Conservation (phyloP, 2,888 invertebrate genomes). For the Andricus quercusramuli region DNA sequence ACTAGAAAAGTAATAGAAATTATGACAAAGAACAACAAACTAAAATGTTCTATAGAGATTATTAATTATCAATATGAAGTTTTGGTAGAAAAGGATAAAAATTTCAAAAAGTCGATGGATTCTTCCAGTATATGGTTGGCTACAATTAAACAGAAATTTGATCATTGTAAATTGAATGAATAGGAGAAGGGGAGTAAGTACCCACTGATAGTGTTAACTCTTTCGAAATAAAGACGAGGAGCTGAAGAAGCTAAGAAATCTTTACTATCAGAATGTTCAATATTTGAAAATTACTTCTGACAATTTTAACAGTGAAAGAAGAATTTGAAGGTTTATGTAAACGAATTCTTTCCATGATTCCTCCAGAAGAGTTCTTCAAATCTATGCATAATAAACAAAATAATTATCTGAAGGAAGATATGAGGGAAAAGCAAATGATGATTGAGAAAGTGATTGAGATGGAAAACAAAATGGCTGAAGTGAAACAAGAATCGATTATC, state of each 20-base stretch:
- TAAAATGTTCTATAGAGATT: not conserved
- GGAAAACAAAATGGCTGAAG: not conserved
- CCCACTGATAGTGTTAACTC: not conserved
- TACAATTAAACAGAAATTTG: not conserved
- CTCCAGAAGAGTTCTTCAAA: not conserved
- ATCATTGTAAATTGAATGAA: too few species aligned
- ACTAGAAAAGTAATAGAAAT: not conserved
- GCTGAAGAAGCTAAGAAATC: not conserved
- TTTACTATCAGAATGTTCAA: not conserved
- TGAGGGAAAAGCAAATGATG: not conserved
- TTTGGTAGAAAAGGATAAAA: not conserved
- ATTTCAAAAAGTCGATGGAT: not conserved
- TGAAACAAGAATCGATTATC: not conserved
- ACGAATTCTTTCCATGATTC: not conserved
- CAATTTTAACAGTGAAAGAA: conserved; percentile 7
- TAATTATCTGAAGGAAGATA: not conserved
- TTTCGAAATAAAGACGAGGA: conserved; percentile 11
- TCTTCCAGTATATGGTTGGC: not conserved
- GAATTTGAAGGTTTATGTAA: not conserved
- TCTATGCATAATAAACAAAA: not conserved
- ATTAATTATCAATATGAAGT: not conserved
- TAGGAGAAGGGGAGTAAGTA: too few species aligned
- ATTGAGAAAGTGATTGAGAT: not conserved
- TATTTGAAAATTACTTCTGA: not conserved
- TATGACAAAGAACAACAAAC: not conserved